Percentiles rank a stretch among this genome's conserved stretches.
Conservation (phyloP, 35 echinoderm and acorn worm species). For the Eucidaris tribuloides region DNA sequence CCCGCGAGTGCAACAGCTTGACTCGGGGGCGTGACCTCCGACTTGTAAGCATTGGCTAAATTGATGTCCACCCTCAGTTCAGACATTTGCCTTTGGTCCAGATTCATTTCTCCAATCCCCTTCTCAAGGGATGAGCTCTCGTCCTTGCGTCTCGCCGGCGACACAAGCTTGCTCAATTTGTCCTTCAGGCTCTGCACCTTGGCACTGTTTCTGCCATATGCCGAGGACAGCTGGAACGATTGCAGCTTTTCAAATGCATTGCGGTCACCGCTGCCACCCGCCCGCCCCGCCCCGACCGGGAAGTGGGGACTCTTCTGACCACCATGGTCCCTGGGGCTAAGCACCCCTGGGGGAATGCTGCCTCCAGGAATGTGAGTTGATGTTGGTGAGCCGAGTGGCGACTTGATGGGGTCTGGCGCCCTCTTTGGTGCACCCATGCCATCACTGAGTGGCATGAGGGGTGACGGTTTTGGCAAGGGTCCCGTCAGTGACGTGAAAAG, state of each 20-base stretch:
- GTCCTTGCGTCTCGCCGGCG: not conserved
- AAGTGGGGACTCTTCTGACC: slow-evolving; percentile 16
- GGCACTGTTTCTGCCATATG: slow-evolving; percentile 22
- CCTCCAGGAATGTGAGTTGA: not conserved
- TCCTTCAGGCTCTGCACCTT: slow-evolving; percentile 25
- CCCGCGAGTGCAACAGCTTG: not conserved
- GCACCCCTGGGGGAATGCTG: not conserved
- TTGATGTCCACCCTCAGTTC: not conserved
- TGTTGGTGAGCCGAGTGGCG: not conserved
- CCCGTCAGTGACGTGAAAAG: not conserved
- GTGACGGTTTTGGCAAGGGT: slow-evolving; percentile 1
- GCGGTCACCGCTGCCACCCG: not conserved
- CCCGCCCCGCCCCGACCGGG: too few relatives aligned
- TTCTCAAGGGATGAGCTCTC: not conserved
- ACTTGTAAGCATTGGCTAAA: not conserved
- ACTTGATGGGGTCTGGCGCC: slow-evolving; percentile 2
- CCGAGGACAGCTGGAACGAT: slow-evolving; percentile 2
- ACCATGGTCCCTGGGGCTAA: not conserved
- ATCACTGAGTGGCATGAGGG: slow-evolving; percentile 21
- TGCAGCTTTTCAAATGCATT: slow-evolving; percentile 28
- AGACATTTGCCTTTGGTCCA: not conserved
- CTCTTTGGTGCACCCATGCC: not conserved
- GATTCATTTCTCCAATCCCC: not conserved
- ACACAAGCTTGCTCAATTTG: not conserved
- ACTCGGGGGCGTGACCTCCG: not conserved